Evolutionary conservation across 2,888 invertebrate genomes (phyloP).

Genomic region (Orthonychiurus folsomi): DNA sequence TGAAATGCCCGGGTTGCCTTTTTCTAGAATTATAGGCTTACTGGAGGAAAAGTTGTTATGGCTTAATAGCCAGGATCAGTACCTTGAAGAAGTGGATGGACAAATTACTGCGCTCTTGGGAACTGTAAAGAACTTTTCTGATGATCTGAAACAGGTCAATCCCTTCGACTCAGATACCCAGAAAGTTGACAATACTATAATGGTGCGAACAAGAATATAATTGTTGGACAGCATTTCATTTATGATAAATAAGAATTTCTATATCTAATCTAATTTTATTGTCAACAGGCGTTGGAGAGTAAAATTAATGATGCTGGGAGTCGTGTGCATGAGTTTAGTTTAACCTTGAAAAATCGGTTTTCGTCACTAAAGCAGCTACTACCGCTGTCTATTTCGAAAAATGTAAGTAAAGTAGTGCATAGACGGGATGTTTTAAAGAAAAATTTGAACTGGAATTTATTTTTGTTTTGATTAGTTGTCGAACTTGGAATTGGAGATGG

Average conservation of each 20-base stretch:
- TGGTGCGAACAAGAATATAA: too few species aligned
- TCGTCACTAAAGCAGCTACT: slow-evolving; percentile 37
- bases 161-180: slow-evolving; percentile 66
- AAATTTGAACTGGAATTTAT: slow-evolving; percentile 6
- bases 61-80: slow-evolving; percentile 63
- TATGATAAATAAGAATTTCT: too few species aligned
- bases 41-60: slow-evolving; percentile 66
- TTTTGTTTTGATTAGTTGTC: slow-evolving; percentile 54
- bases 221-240: too few species aligned
- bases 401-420: slow-evolving; percentile 22
- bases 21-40: slow-evolving; percentile 65
- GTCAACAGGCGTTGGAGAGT: too few species aligned
- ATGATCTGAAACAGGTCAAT: slow-evolving; percentile 61
- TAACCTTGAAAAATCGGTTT: slow-evolving; percentile 39
- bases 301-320: too few species aligned
- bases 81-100: slow-evolving; percentile 64
- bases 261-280: too few species aligned
- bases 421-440: not conserved
- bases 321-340: too few species aligned
- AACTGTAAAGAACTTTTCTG: not conserved
- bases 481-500: slow-evolving; percentile 69
- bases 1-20: slow-evolving; percentile 3
- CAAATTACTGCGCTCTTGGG: slow-evolving; percentile 50
- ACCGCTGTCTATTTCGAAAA: slow-evolving; percentile 35
- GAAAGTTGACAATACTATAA: slow-evolving; percentile 54